Evolutionary conservation across 2,797 vertebrate species (phyloP).

Genomic region (Rhynchotus rufescens): DNA sequence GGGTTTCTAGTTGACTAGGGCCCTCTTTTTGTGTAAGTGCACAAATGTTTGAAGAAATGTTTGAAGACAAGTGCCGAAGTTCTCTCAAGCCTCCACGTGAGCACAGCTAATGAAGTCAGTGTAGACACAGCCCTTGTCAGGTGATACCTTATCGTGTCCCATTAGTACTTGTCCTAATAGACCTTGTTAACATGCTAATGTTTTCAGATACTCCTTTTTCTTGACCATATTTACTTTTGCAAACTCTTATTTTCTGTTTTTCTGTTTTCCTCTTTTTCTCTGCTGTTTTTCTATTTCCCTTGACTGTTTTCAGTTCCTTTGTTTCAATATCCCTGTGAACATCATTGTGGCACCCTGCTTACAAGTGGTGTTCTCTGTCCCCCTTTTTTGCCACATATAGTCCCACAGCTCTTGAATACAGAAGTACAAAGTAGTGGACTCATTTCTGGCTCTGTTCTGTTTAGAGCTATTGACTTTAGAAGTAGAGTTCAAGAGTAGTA

Average conservation of each 20-base stretch:
- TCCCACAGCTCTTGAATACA: neutral
- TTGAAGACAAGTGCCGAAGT: neutral
- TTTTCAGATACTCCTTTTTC: neutral
- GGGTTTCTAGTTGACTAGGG: neutral
- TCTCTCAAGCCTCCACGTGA: neutral
- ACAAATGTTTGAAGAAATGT: neutral
- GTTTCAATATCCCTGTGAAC: neutral
- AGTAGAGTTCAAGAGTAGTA: neutral
- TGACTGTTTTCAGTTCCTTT: neutral
- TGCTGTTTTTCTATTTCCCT: neutral
- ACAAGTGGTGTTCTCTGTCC: neutral
- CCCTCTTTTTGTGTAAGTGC: fast-evolving
- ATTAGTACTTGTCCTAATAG: neutral
- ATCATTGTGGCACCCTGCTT: neutral
- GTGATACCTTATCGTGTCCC: neutral
- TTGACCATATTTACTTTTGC: neutral
- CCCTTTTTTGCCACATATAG: neutral
- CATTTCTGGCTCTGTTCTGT: neutral
- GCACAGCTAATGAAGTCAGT: neutral
- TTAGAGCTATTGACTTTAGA: neutral
- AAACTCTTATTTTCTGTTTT: neutral
- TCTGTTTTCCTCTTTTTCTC: neutral
- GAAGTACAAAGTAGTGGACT: neutral
- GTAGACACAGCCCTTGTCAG: neutral
- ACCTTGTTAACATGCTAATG: neutral